Base-by-base conservation (phyloP, 1,140 invertebrate species). In the Micrasema minimum region DNA sequence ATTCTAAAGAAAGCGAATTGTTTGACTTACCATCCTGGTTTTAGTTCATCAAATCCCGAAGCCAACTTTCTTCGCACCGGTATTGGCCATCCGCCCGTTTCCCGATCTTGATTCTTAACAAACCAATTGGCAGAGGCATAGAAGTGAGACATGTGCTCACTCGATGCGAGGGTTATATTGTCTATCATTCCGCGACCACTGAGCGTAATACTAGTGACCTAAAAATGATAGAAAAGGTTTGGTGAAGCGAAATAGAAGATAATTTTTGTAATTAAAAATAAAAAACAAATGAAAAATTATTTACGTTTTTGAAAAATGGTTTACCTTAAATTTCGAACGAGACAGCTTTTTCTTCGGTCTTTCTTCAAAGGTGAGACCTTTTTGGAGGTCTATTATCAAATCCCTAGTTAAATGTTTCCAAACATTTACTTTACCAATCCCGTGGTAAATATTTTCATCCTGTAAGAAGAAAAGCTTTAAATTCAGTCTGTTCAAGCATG, bases 41-140 rank as follows among this genome's bases (percentile, higher is more conserved):
- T 85, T 37, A 98, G 86, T 72, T 92, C 90, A 48, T 88, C 87
- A 80, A 94, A 91, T n/a, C 91, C 90, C 57, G 87, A 86, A 12
- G 89, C 88, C 69, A 95, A 86, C 78, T 90, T 90, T 75, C 96
- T 84, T 55, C 89, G 87, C 2, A 97, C 95, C 38, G 92, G 91
- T 81, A 96, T 96, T 38, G 92, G 85, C 96, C 96, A 98, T 26
- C 95, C 96, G 76, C 94, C 95, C 31, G 90, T 87, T 67, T 88
- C 82, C 45, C 82, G 76, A 78, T 96, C 91, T 84, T 99, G 97
- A 85, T 95, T 89, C 18, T 84, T 84, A 2, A 97, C 89, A 78
- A 99, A 92, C 97, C 97, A 99, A 76, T 94, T 89, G 12, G 96
- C 96, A 2, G 96, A 92, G 79, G 94, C 91, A 77, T 93, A 94